A percentile compares a stretch with the other conserved stretches of the same genome.
phyloP scores from a whole-genome alignment of 2,797 vertebrate species.

The Megalops cyprinoides region DNA sequence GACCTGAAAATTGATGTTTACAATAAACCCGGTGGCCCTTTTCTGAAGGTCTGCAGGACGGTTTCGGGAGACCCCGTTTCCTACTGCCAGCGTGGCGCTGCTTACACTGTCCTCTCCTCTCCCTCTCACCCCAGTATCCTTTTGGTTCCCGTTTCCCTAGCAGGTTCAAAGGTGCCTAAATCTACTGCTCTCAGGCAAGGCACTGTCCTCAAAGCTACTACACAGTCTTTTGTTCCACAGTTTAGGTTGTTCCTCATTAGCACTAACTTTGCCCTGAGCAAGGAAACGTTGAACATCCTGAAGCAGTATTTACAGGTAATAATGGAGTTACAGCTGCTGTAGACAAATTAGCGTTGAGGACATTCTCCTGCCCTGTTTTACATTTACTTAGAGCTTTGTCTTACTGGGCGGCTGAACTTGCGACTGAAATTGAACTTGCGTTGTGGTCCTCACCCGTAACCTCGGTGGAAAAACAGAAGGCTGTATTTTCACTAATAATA shows the following conservation, averaged over 20 bases:
- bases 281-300: slow-evolving; percentile 63
- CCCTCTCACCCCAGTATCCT: neutral
- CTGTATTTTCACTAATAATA: slow-evolving; percentile 12
- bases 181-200: neutral
- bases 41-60: neutral
- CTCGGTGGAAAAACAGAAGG: neutral
- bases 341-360: neutral
- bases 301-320: slow-evolving; percentile 69
- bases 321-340: slow-evolving; percentile 30
- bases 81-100: neutral
- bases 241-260: neutral
- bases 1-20: slow-evolving; percentile 63
- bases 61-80: neutral
- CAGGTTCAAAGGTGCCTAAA: neutral
- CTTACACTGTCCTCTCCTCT: neutral
- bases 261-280: slow-evolving; percentile 57
- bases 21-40: slow-evolving; percentile 54
- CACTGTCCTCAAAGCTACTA: neutral
- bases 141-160: neutral
- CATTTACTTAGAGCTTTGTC: too few species aligned
- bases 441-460: neutral
- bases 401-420: neutral
- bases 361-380: neutral
- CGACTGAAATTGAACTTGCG: neutral
- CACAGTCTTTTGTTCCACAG: neutral